Conservation (phyloP, 2,888 invertebrate species). For the Trissoscelio sp. region DNA sequence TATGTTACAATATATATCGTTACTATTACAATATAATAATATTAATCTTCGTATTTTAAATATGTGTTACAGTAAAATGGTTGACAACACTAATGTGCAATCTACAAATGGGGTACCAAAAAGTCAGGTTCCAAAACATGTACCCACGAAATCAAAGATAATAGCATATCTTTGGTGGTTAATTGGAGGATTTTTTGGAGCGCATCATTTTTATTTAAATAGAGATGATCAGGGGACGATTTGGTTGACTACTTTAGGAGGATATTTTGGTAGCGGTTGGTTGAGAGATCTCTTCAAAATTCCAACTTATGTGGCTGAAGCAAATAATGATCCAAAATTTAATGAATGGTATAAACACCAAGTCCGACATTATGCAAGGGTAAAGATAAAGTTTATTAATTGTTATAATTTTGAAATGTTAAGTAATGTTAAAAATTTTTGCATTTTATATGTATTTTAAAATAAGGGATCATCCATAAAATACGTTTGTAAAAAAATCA, state of each 20-base stretch:
- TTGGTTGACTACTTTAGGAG: constrained; percentile 94
- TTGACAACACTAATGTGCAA: neutral
- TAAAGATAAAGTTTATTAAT: constrained; percentile 77
- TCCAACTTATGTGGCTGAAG: constrained; percentile 93
- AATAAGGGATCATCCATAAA: too few species aligned
- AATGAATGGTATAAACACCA: constrained; percentile 87
- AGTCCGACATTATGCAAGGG: constrained; percentile 87
- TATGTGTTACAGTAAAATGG: neutral
- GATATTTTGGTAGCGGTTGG: constrained; percentile 94
- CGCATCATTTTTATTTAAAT: constrained; percentile 95
- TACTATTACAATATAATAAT: too few species aligned
- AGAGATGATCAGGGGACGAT: constrained; percentile 95
- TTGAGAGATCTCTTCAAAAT: constrained; percentile 93
- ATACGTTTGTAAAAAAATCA: too few species aligned
- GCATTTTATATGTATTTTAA: too few species aligned
- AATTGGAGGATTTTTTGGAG: constrained; percentile 93
- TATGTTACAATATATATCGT: too few species aligned
- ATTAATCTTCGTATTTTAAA: too few species aligned
- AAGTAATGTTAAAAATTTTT: too few species aligned
- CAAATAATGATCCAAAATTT: constrained; percentile 89
- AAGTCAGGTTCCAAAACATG: neutral
- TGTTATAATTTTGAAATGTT: too few species aligned
- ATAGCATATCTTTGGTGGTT: constrained; percentile 94
- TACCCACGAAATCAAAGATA: constrained; percentile 81
- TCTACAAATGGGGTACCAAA: neutral